Conservation (phyloP, 2,113 vertebrate species). For the Rousettus leschenaultii region DNA sequence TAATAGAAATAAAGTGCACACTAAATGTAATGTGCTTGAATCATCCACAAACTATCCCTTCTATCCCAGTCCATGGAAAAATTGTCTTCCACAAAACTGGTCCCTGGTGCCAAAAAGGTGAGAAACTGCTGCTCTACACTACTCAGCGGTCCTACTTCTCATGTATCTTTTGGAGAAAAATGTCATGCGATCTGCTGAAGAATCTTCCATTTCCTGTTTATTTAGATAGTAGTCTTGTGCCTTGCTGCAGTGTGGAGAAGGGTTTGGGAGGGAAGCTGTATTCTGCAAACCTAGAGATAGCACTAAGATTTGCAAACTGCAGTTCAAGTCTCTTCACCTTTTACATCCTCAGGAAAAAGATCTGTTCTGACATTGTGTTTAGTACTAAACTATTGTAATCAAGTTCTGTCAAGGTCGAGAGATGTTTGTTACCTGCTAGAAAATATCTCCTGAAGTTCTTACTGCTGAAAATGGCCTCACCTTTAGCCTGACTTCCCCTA, state of each 20-base stretch:
- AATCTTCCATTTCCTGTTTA: neutral
- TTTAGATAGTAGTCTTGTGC: neutral
- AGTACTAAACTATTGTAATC: slow-evolving; percentile 30
- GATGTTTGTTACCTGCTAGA: neutral
- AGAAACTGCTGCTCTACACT: neutral
- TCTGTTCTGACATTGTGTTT: neutral
- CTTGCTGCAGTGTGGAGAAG: neutral
- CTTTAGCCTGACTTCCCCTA: slow-evolving; percentile 5
- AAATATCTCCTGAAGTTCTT: slow-evolving; percentile 21
- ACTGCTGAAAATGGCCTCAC: neutral
- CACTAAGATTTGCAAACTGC: neutral
- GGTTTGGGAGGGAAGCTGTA: neutral
- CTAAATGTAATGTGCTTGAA: too few species aligned
- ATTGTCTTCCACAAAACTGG: too few species aligned
- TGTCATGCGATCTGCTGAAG: neutral
- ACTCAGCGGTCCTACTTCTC: neutral
- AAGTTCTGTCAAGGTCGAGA: slow-evolving; percentile 27
- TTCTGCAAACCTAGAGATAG: neutral
- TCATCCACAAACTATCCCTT: too few species aligned
- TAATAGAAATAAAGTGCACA: too few species aligned
- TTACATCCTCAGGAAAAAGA: neutral
- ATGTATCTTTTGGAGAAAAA: neutral
- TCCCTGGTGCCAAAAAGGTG: too few species aligned
- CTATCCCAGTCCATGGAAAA: too few species aligned
- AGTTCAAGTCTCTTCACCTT: neutral